phyloP scores from a whole-genome alignment of 2,888 invertebrate species.

The Callinectes sapidus region DNA sequence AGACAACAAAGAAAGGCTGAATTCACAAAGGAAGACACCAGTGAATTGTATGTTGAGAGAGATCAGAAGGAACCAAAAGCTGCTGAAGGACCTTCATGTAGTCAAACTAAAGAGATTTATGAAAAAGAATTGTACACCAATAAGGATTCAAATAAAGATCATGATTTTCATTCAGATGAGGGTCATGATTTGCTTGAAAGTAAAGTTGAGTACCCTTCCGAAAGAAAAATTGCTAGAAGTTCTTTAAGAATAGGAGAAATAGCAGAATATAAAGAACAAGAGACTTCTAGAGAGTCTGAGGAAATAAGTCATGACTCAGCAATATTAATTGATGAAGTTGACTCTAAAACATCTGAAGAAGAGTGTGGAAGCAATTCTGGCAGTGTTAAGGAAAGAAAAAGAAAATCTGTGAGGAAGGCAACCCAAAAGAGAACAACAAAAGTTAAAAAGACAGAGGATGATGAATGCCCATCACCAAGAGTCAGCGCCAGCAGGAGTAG shows the following conservation, averaged over 20 bases:
- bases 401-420: background rate
- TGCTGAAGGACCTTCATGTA: background rate
- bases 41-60: background rate
- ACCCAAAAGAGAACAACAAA: background rate
- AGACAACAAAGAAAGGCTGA: background rate
- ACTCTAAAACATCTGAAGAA: background rate
- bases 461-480: constrained; percentile 13
- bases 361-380: background rate
- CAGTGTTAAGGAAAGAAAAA: background rate
- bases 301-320: background rate
- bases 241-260: background rate
- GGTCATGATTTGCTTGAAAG: background rate
- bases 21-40: background rate
- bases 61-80: background rate
- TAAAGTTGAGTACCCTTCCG: background rate
- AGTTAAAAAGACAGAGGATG: background rate
- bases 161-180: background rate
- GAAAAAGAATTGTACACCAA: background rate
- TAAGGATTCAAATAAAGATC: background rate
- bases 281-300: background rate
- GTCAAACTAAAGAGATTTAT: background rate
- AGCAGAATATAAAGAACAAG: background rate
- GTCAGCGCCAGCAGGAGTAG: background rate
- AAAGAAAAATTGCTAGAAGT: background rate
- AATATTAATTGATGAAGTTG: background rate